Conservation (phyloP, 2,113 vertebrate species). For the Hippoglossus stenolepis region DNA sequence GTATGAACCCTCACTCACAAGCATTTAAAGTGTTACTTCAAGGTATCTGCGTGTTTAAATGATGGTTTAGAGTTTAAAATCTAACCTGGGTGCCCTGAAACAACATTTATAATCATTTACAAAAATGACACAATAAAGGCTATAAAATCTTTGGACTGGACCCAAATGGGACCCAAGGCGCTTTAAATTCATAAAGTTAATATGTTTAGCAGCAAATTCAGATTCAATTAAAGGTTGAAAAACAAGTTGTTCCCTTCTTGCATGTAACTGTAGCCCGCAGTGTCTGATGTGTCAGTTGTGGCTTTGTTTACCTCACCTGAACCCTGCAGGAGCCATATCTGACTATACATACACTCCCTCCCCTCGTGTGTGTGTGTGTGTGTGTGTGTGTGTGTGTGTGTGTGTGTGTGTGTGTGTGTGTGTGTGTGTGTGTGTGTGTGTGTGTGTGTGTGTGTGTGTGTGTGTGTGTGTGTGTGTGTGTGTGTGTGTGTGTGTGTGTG, state of each 20-base stretch:
- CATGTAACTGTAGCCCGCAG: neutral
- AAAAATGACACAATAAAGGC: neutral
- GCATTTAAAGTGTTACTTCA: neutral
- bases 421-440: slow-evolving; percentile 54
- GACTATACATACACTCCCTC: slow-evolving; percentile 74
- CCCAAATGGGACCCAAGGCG: neutral
- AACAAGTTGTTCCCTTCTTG: neutral
- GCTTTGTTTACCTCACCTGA: slow-evolving; percentile 74
- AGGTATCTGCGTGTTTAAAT: no score
- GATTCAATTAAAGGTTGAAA: neutral
- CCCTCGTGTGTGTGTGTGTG: slow-evolving; percentile 6
- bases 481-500: slow-evolving; percentile 7
- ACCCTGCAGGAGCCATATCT: slow-evolving; percentile 64
- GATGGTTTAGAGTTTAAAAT: no score
- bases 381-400: slow-evolving; percentile 55
- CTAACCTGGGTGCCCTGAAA: no score
- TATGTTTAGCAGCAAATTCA: neutral
- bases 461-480: slow-evolving; percentile 28
- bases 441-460: slow-evolving; percentile 53
- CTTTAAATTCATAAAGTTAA: neutral
- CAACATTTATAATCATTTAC: neutral
- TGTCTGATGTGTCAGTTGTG: slow-evolving; percentile 6
- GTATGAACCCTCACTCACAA: neutral
- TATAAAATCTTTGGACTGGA: neutral
- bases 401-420: slow-evolving; percentile 52